phyloP scores from a whole-genome alignment of 2,113 vertebrate genomes.

The Mormyrus iriodes region DNA sequence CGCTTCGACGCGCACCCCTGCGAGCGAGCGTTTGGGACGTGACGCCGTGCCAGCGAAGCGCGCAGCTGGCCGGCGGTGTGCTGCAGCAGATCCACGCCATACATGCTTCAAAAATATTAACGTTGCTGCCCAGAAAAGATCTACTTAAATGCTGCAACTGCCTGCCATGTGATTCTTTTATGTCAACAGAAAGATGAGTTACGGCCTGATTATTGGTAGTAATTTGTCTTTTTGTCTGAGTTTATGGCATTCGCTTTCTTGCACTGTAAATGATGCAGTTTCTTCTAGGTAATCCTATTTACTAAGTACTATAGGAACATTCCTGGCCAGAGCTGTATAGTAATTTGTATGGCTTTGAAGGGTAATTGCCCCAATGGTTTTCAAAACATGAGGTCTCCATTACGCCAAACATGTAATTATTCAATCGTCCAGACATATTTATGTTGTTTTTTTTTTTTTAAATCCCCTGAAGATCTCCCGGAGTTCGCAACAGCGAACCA shows the following conservation, averaged over 20 bases:
- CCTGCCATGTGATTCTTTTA: neutral
- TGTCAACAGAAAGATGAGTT: neutral
- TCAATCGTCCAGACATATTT: constrained; percentile 22
- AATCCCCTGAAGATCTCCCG: constrained; percentile 15
- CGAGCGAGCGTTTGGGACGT: neutral
- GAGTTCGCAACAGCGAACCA: neutral
- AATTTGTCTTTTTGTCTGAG: neutral
- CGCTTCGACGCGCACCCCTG: neutral
- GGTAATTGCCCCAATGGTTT: constrained; percentile 14
- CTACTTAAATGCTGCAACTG: neutral
- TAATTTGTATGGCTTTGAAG: constrained; percentile 7
- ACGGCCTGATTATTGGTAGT: neutral
- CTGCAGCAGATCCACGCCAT: neutral
- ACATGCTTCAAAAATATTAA: neutral
- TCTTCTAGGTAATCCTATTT: neutral
- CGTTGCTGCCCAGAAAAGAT: neutral
- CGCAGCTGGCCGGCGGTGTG: neutral
- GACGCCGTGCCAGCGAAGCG: neutral
- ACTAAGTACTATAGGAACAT: neutral
- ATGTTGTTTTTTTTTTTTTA: constrained; percentile 4
- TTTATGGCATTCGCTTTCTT: neutral
- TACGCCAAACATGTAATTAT: constrained; percentile 19
- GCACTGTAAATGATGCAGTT: neutral
- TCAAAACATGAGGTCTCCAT: constrained; percentile 16
- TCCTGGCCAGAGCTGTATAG: neutral